Base-by-base conservation (phyloP, 2,113 vertebrate genomes). In the Dicentrarchus labrax region DNA sequence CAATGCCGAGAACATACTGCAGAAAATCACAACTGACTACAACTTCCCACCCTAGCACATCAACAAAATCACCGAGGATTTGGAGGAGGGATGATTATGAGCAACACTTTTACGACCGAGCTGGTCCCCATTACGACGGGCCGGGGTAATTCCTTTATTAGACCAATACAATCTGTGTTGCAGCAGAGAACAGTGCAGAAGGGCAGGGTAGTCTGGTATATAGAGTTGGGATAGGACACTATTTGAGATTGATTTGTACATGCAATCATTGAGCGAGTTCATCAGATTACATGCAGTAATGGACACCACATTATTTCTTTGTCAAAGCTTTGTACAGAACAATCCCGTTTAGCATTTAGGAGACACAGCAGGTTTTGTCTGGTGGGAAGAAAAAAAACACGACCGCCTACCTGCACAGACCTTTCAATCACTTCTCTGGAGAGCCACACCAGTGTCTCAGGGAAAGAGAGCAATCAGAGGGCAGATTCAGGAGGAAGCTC, bases 101-200 rank as follows among this genome's bases (percentile, higher is more conserved):
- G 62, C 62, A 74, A 80, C 83, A 62, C 66, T 67, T 30, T 64
- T 53, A 84, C 48, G 47, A 83, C 71, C 15, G 72, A 80, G 71
- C 64, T 88, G 90, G 65, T 90, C 77, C 81, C 83, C 5, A 11
- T 78, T 80, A 83, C 71, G 67, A 30, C 19, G 83, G 70, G 67
- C 45, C 1, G 12, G 68, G 57, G 47, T 38, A 62, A 88, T 56
- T 72, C 1, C 38, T 51, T 69, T 43, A 61, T 79, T 57, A 66
- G 66, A 77, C 69, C 75, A 50, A 81, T 83, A 84, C 60, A 72
- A 66, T 80, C 74, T 3, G 65, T 77, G 84, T 60, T 88, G 70
- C 82, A 57, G 72, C 77, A 61, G 53, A 83, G 76, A 82, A 71
- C 76, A 11, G 75, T 71, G 39, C 51, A 82, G 53, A 17, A 13